Conservation (phyloP, 2,797 vertebrate species). For the Sphenodon punctatus region DNA sequence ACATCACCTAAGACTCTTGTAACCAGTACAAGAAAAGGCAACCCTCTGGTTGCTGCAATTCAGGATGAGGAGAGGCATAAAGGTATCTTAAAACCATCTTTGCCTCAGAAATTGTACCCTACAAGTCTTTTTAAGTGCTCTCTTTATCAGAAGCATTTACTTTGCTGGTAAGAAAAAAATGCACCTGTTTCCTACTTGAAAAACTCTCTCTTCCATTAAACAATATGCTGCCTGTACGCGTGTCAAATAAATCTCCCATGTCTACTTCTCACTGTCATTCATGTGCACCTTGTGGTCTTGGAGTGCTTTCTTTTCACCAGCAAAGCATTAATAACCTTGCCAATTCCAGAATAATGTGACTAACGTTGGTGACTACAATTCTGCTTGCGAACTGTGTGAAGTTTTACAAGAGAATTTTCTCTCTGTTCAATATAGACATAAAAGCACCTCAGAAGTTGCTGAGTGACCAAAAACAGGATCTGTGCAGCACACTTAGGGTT, state of each 20-base stretch:
- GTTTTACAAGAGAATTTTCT: slow-evolving; percentile 6
- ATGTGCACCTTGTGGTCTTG: background rate
- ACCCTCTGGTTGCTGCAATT: background rate
- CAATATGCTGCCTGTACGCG: background rate
- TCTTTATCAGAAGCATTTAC: background rate
- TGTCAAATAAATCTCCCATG: background rate
- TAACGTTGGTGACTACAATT: background rate
- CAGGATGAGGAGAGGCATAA: background rate
- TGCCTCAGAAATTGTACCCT: background rate
- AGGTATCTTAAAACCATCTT: background rate
- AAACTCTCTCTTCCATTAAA: background rate
- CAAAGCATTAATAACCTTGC: background rate
- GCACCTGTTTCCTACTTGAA: background rate
- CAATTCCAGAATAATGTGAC: slow-evolving; percentile 4
- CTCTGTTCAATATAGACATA: slow-evolving; percentile 3
- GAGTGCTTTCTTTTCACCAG: background rate
- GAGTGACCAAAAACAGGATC: slow-evolving; percentile 2
- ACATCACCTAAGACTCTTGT: background rate
- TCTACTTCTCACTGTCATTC: slow-evolving; percentile 7
- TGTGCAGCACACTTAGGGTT: background rate
- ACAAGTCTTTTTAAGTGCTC: background rate
- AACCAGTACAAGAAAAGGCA: background rate
- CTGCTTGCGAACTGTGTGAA: slow-evolving; percentile 1
- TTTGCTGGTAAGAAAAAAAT: background rate
- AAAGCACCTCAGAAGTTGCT: slow-evolving; percentile 15